Conservation (phyloP, 2,113 vertebrate species). For the Synchiropus splendidus region DNA sequence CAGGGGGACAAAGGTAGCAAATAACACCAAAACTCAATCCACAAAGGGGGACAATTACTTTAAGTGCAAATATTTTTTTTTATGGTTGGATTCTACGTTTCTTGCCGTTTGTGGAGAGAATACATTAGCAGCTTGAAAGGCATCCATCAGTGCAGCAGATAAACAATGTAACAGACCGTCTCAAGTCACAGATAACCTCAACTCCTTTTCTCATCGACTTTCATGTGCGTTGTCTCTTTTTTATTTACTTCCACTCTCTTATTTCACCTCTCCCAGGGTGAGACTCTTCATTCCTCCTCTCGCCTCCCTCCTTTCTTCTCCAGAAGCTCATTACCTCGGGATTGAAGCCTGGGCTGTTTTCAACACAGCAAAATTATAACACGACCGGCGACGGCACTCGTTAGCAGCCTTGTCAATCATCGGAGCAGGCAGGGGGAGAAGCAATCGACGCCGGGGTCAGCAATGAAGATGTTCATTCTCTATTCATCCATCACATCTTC, state of each 20-base stretch:
- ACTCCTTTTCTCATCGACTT: slow-evolving; percentile 55
- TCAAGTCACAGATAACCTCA: slow-evolving; percentile 46
- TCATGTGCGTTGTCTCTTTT: slow-evolving; percentile 51
- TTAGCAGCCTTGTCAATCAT: slow-evolving; percentile 71
- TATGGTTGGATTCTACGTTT: slow-evolving; percentile 32
- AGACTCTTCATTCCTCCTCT: slow-evolving; percentile 15
- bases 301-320: slow-evolving; percentile 7
- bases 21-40: no score
- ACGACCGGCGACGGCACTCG: slow-evolving; percentile 62
- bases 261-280: slow-evolving; percentile 41
- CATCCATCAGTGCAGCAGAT: slow-evolving; percentile 46
- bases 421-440: slow-evolving; percentile 46
- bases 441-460: slow-evolving; percentile 60
- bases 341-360: slow-evolving; percentile 42
- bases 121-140: slow-evolving; percentile 33
- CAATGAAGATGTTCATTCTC: slow-evolving; percentile 64
- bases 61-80: slow-evolving; percentile 46
- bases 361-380: slow-evolving; percentile 66
- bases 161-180: slow-evolving; percentile 49
- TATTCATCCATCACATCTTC: slow-evolving; percentile 70
- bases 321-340: slow-evolving; percentile 57
- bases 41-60: slow-evolving; percentile 40
- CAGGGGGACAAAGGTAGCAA: no score
- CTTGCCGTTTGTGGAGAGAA: slow-evolving; percentile 16
- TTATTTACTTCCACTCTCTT: slow-evolving; percentile 44